Evolutionary conservation across 2,797 vertebrate species (phyloP), one percentile per base, ranked within the genome.

Genomic region (Enteromius paludinosus): DNA sequence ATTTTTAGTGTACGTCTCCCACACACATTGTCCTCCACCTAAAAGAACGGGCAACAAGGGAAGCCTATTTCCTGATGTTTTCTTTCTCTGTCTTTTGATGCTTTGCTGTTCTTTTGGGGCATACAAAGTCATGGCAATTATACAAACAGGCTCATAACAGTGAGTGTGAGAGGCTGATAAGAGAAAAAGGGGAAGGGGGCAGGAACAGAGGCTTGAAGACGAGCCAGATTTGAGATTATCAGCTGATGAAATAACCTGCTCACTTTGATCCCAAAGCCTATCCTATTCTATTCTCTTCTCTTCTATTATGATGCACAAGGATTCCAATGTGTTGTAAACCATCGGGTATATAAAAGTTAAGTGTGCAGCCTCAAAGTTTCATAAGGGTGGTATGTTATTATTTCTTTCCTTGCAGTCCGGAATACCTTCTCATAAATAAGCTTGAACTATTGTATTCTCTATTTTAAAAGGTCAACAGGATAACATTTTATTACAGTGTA

Each of bases 131-230:
- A 56, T 18, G 20, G 54, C 82, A 82, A 86, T 90, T 87, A 86
- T 78, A 86, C 17, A 61, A 81, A 68, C 61, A 77, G 70, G 45
- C 76, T 79, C 75, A 45, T 61, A 68, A 85, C 81, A 78, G 83
- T 72, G 86, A 85, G 87, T 90, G 86, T 70, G 64, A 61, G 73
- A 59, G 18, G 30, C 82, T 92, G 94, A 95, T 94, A 95, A 94
- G 84, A 90, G 87, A 77, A 92, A 92, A 89, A 93, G 90, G 87
- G 84, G 89, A 90, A 89, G 86, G 88, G 90, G 88, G 83, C 87
- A 86, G 86, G 86, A 85, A 49, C 64, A 52, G 41, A 84, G 72
- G 80, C 73, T 81, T 87, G 90, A 92, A 93, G 90, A 89, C 79
- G 87, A 43, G 86, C 87, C 87, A 88, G 83, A 89, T 82, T 82